Evolutionary conservation across 2,888 invertebrate species (phyloP), one percentile per base, ranked within the genome.

Genomic region (Athetis lepigone): DNA sequence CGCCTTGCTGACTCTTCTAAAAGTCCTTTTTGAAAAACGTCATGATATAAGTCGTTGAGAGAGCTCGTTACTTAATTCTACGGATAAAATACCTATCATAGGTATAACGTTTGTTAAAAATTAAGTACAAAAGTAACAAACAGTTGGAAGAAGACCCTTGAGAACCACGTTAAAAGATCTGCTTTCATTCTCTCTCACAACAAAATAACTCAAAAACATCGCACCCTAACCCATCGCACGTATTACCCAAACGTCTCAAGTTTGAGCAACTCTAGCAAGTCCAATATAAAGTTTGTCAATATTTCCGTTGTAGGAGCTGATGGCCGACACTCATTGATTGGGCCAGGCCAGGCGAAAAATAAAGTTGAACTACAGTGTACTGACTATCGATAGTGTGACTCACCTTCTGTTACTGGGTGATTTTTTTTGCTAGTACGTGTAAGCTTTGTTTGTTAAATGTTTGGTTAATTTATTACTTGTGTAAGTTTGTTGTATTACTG

Each of bases 231-330:
- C 55, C 21, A 43, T n/a, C 74, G 79, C 50, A 70, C 54, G 62
- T 57, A 61, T 64, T 70, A 58, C 63, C 66, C 56, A 40, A 75
- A 69, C 62, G 65, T 77, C 67, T 78, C 70, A 77, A 82, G 76
- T 82, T 80, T 67, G 76, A 75, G 75, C 72, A 77, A 84, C 84
- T 85, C 80, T 83, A 71, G 80, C 81, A 85, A 88, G 81, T 87
- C 85, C 88, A 89, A 90, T 90, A 92, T 85, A 91, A 92, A 92
- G 88, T 92, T 92, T 90, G 90, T 91, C 91, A 91, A 92, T 91
- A 92, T 90, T 91, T 91, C 86, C 89, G 87, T 84, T 85, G 81
- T 87, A 79, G 81, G 82, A 81, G 70, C 84, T 86, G 88, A 88
- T 87, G 83, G 77, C 77, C 86, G 86, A 87, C 88, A 85, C 88